Evolutionary conservation across 2,113 vertebrate genomes (phyloP).

Genomic region (Dipodomys ordii): DNA sequence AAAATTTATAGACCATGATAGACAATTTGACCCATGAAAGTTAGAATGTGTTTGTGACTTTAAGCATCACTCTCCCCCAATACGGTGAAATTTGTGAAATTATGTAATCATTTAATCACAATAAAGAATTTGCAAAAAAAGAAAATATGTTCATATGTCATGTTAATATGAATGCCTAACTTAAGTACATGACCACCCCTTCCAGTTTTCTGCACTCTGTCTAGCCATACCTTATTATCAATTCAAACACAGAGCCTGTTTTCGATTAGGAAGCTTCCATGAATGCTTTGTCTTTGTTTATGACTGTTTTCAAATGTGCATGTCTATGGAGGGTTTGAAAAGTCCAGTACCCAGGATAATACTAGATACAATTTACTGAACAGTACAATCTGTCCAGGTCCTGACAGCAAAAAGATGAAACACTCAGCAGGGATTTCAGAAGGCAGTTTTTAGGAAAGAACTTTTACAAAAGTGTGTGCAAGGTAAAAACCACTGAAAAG

Average conservation of each 20-base stretch:
- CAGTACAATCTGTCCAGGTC: neutral
- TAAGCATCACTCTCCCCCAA: too few species aligned
- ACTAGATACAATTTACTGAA: neutral
- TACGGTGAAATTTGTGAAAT: too few species aligned
- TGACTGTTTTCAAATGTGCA: neutral
- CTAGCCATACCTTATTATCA: neutral
- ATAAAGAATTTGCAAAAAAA: too few species aligned
- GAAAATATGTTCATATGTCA: neutral
- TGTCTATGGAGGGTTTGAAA: too few species aligned
- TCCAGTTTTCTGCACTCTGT: neutral
- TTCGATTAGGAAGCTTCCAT: neutral
- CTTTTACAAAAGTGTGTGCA: too few species aligned
- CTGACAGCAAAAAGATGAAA: neutral
- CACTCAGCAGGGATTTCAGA: neutral
- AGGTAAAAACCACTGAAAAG: too few species aligned
- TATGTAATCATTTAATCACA: too few species aligned
- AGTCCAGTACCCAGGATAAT: neutral
- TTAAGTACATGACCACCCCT: too few species aligned
- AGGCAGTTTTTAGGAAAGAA: too few species aligned
- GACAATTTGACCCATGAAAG: too few species aligned
- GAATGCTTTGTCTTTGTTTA: neutral
- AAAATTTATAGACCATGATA: too few species aligned
- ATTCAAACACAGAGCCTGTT: neutral
- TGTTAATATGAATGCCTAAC: neutral
- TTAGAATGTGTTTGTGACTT: too few species aligned